Evolutionary conservation across 2,797 vertebrate species (phyloP), one percentile per base, ranked within the genome.

Genomic region (Macrochelys suwanniensis): DNA sequence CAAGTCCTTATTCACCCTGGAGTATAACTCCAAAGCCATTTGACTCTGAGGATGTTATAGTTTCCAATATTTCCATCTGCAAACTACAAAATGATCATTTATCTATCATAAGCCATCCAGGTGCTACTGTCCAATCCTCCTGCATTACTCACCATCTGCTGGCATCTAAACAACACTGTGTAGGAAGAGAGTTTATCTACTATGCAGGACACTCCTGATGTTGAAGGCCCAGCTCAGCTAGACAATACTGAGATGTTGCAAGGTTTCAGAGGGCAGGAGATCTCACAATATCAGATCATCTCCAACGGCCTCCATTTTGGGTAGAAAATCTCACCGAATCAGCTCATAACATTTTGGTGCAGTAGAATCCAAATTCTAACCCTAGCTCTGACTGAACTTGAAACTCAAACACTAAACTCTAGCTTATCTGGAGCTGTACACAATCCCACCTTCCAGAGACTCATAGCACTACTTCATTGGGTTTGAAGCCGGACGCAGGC

Each of bases 131-230:
- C 76, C 76, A 88, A 31, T 33, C 51, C 26, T 19, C 33, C n/a
- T 23, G 65, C n/a, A 37, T 68, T 37, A 37, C 65, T 37, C 37
- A 71, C 13, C 26, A 49, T 11, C 33, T 53, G 47, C 0, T 91
- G 85, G n/a, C 50, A 71, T 8, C 84, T 37, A 53, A 76, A 25
- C 42, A 78, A 2, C 0, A 1, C 7, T 85, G 42, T 6, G 2
- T 53, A 11, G 51, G 15, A 2, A 49, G 45, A 31, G 86, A 26
- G 11, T 9, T 0, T 0, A 74, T 13, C 54, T 5, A 0, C 4
- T 7, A 13, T 47, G 11, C 71, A 45, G 42, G 42, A 45, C 61
- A 15, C 6, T 45, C 23, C 25, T 28, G 13, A 11, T 9, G 53
- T 71, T 59, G 37, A 57, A 2, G 28, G 26, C 19, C 21, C 1